Evolutionary conservation across 2,888 invertebrate genomes (phyloP).

Genomic region (Hirtodrosophila confusa): DNA sequence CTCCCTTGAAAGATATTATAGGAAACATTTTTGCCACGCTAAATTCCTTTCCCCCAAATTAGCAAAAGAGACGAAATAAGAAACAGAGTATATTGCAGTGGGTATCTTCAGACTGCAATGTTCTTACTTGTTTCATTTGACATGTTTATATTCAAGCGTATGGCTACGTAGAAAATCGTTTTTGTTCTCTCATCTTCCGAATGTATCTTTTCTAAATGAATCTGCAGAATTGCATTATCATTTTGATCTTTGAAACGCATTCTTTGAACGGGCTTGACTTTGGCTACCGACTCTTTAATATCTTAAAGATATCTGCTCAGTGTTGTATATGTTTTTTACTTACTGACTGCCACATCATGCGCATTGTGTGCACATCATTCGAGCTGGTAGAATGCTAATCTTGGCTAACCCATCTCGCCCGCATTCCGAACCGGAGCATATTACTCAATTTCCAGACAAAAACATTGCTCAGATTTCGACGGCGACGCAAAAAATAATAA

Average conservation of each 20-base stretch:
- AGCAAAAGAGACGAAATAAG: too few species aligned
- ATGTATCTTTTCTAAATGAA: not conserved
- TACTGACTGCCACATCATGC: constrained; percentile 32
- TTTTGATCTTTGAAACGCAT: constrained; percentile 36
- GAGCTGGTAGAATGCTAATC: constrained; percentile 54
- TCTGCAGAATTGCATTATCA: constrained; percentile 15
- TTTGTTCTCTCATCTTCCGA: too few species aligned
- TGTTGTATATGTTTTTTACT: constrained; percentile 16
- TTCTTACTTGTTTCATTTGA: too few species aligned
- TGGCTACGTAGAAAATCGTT: too few species aligned
- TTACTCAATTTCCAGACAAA: constrained; percentile 71
- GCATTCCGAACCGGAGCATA: constrained; percentile 59
- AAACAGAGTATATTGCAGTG: too few species aligned
- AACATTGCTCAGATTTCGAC: constrained; percentile 68
- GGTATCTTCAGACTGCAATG: too few species aligned
- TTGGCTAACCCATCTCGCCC: constrained; percentile 61
- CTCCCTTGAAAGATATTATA: too few species aligned
- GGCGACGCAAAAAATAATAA: constrained; percentile 28
- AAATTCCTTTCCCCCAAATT: too few species aligned
- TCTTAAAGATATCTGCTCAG: constrained; percentile 14
- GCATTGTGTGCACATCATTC: constrained; percentile 42
- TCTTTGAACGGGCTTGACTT: constrained; percentile 12
- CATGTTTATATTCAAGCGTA: too few species aligned
- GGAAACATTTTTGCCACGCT: too few species aligned
- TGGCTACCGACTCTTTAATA: constrained; percentile 34